These are phyloP conservation scores for Coleophora deauratella DNA, from an alignment of 2,888 invertebrate species.

Conservation along the genomic window DNA sequence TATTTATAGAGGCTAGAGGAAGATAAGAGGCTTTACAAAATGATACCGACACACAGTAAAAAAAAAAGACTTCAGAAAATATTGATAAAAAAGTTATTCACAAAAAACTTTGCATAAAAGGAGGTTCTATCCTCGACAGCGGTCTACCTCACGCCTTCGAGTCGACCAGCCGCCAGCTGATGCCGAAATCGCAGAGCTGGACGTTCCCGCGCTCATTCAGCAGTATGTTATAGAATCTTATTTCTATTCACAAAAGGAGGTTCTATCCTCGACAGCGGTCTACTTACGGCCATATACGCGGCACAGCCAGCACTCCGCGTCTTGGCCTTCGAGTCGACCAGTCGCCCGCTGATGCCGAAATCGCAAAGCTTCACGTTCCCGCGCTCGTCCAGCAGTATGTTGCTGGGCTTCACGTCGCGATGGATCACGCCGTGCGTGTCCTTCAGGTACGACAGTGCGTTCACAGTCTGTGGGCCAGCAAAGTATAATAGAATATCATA, in stretches of 20 bases:
- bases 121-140: too few species aligned
- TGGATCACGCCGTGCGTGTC: constrained; percentile 98
- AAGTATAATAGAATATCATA: too few species aligned
- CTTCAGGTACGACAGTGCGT: constrained; percentile 97
- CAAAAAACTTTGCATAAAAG: too few species aligned
- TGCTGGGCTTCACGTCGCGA: constrained; percentile 98
- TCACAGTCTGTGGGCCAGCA: constrained; percentile 81
- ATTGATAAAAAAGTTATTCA: too few species aligned
- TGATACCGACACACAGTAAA: too few species aligned
- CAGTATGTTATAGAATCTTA: too few species aligned
- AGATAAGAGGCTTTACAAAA: too few species aligned
- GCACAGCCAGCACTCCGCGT: constrained; percentile 98
- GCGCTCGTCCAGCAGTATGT: constrained; percentile 95
- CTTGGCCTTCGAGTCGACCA: constrained; percentile 98
- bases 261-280: too few species aligned
- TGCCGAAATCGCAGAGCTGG: constrained; percentile 99
- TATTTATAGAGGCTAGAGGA: too few species aligned
- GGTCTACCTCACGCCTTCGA: constrained; percentile 98
- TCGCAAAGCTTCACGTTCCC: constrained; percentile 99
- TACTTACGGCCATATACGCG: constrained; percentile 98
- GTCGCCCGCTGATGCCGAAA: constrained; percentile 98
- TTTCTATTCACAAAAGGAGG: too few species aligned
- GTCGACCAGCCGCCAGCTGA: constrained; percentile 97
- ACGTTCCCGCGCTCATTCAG: constrained; percentile 96
- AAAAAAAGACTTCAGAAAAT: too few species aligned